phyloP scores from a whole-genome alignment of 2,797 vertebrate genomes.

The Pangasius sanitwongsei region DNA sequence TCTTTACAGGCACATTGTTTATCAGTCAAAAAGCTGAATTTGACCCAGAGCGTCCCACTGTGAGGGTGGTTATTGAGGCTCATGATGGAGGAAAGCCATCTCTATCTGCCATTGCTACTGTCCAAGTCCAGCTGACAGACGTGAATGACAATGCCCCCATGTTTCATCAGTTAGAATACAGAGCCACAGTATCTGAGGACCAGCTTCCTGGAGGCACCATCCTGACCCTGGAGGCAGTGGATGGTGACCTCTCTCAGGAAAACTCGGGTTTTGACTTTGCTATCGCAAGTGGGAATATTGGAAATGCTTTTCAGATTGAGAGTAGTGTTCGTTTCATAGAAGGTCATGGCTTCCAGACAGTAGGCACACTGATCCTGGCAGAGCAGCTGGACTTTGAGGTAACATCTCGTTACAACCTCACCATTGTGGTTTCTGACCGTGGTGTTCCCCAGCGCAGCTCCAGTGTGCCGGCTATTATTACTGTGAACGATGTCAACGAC shows the following conservation, averaged over 20 bases:
- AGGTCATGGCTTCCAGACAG: conserved; percentile 80
- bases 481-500: conserved; percentile 87
- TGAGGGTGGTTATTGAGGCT: conserved; percentile 90
- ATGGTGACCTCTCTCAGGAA: conserved; percentile 84
- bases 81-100: conserved; percentile 83
- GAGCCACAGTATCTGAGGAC: conserved; percentile 84
- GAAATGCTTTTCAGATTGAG: conserved; percentile 93
- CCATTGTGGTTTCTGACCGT: conserved; percentile 88
- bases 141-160: conserved; percentile 90
- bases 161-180: conserved; percentile 85
- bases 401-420: conserved; percentile 86
- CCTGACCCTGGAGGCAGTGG: conserved; percentile 87
- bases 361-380: conserved; percentile 87
- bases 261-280: conserved; percentile 92
- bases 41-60: conserved; percentile 76
- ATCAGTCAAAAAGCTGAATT: conserved; percentile 80
- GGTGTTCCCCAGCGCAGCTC: conserved; percentile 88
- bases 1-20: conserved; percentile 87
- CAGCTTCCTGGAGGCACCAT: conserved; percentile 86
- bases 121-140: conserved; percentile 90
- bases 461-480: conserved; percentile 83
- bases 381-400: conserved; percentile 92
- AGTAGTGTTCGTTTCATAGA: conserved; percentile 83
- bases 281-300: conserved; percentile 87
- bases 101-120: conserved; percentile 81